Percentiles rank a stretch among this genome's conserved stretches.
Conservation (phyloP, 2,888 invertebrate species). For the Drosophila anceps region DNA sequence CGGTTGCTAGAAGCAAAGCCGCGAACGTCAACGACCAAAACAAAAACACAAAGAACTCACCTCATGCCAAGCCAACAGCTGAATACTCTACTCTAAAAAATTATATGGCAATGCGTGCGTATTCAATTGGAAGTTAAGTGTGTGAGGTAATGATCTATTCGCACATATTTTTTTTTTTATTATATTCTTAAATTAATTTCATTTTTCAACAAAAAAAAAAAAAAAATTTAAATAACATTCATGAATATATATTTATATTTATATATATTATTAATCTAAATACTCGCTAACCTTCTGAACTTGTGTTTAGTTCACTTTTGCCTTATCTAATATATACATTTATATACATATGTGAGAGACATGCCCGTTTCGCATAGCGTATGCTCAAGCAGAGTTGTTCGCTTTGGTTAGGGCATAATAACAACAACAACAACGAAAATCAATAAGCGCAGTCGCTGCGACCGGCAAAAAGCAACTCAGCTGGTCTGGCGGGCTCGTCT, state of each 20-base stretch:
- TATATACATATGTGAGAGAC: background rate
- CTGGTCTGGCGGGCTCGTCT: slow-evolving; percentile 59
- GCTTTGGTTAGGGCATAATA: slow-evolving; percentile 27
- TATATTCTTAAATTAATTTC: background rate
- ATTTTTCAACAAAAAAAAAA: background rate
- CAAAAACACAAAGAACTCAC: slow-evolving; percentile 34
- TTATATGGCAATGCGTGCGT: background rate
- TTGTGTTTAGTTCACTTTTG: background rate
- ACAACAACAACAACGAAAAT: slow-evolving; percentile 34
- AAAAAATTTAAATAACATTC: no score
- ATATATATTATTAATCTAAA: background rate
- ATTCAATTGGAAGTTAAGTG: background rate
- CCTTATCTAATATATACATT: background rate
- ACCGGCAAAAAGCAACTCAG: slow-evolving; percentile 49
- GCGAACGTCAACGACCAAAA: slow-evolving; percentile 51
- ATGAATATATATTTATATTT: no score
- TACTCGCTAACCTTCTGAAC: background rate
- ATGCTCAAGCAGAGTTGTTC: background rate
- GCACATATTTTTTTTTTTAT: background rate
- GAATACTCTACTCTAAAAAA: slow-evolving; percentile 11
- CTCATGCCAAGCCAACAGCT: background rate
- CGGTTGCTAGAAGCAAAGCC: slow-evolving; percentile 54
- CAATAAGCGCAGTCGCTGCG: slow-evolving; percentile 19
- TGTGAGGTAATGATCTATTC: background rate
- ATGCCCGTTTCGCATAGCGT: background rate